phyloP scores from a whole-genome alignment of 1,140 invertebrate genomes.

The Dermatophagoides farinae region DNA sequence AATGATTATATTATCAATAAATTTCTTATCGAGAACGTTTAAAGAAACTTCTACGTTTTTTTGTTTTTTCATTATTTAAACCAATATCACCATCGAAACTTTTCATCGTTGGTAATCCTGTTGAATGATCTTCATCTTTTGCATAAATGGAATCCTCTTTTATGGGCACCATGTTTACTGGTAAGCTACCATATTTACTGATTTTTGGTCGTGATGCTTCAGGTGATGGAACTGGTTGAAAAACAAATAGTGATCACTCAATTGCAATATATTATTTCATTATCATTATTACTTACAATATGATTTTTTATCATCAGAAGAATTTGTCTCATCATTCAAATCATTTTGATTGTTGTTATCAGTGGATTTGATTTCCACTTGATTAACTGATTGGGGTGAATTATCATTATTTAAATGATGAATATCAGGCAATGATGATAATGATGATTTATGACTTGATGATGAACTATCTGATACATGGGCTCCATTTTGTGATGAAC shows the following conservation, averaged over 20 bases:
- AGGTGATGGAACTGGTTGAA: too few species aligned
- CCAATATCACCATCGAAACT: neutral
- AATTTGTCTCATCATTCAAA: neutral
- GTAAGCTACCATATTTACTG: slow-evolving; percentile 3
- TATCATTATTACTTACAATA: neutral
- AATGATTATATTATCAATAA: too few species aligned
- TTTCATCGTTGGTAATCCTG: too few species aligned
- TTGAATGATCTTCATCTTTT: too few species aligned
- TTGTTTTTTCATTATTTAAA: neutral
- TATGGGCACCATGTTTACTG: neutral
- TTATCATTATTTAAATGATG: neutral
- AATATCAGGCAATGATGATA: neutral
- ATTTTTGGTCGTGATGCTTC: neutral
- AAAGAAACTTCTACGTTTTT: neutral
- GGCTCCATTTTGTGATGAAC: neutral
- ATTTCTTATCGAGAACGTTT: neutral
- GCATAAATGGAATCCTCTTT: too few species aligned
- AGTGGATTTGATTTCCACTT: neutral
- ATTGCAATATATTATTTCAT: too few species aligned
- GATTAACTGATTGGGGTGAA: neutral
- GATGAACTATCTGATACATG: neutral
- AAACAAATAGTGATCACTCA: too few species aligned
- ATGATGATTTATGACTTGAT: neutral
- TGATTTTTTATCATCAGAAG: neutral
- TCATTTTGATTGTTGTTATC: neutral